Evolutionary conservation across 2,113 vertebrate species (phyloP).

Genomic region (Mionectes macconnelli): DNA sequence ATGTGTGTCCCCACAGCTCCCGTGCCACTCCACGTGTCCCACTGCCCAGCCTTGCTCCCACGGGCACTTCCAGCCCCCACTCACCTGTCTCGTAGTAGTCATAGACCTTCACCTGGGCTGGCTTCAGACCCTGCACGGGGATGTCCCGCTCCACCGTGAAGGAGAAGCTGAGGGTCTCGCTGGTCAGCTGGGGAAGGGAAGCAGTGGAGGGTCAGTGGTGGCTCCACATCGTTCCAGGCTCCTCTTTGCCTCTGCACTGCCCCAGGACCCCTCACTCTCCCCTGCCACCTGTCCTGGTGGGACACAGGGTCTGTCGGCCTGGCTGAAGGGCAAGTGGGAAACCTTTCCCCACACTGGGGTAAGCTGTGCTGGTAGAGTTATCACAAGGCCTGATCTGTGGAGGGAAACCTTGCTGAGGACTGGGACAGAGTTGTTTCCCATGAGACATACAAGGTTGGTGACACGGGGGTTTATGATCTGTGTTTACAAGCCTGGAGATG

Average conservation of each 20-base stretch:
- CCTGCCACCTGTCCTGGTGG: background rate
- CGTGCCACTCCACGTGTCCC: background rate
- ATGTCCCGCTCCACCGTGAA: slow-evolving; percentile 71
- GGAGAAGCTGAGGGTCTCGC: slow-evolving; percentile 30
- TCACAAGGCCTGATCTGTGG: no score
- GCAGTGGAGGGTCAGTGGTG: background rate
- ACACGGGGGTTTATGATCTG: no score
- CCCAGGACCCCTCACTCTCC: fast-evolving
- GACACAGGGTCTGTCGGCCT: background rate
- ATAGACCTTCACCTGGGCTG: slow-evolving; percentile 79
- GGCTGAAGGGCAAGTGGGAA: background rate
- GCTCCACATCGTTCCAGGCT: background rate
- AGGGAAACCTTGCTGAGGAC: background rate
- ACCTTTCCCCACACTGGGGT: background rate
- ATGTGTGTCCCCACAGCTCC: background rate
- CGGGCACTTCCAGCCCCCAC: background rate
- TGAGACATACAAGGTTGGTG: no score
- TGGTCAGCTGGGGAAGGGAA: slow-evolving; percentile 49
- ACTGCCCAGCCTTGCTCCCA: background rate
- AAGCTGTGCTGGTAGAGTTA: background rate
- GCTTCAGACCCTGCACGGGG: slow-evolving; percentile 76
- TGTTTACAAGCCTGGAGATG: fast-evolving
- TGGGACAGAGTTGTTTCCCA: background rate
- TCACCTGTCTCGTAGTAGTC: slow-evolving; percentile 89
- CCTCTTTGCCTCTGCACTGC: background rate